These are phyloP conservation scores for Menura novaehollandiae DNA, from an alignment of 2,113 vertebrate genomes.

Conservation along the genomic window DNA sequence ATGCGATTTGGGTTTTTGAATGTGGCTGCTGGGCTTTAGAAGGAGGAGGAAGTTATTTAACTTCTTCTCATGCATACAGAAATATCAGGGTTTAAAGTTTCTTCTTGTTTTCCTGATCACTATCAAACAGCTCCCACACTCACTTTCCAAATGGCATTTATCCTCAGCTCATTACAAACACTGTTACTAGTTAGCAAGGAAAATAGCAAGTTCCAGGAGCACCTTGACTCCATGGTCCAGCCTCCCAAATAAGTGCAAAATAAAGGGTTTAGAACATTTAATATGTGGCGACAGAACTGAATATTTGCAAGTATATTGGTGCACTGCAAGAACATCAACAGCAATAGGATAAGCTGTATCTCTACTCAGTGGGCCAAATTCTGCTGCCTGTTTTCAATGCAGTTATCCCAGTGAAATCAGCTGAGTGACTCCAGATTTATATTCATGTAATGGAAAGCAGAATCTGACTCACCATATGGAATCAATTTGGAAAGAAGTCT, in stretches of 20 bases:
- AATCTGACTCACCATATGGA: conserved; percentile 48
- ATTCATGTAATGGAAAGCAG: conserved; percentile 49
- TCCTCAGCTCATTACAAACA: background rate
- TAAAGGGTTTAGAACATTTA: background rate
- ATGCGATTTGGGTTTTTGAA: background rate
- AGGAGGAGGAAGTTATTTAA: background rate
- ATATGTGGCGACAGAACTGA: conserved; percentile 1
- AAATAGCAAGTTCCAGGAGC: background rate
- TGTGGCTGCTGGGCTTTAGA: background rate
- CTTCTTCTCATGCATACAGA: background rate
- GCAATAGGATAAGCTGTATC: conserved; percentile 43
- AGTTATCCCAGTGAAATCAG: conserved; percentile 1
- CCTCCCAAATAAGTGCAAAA: conserved; percentile 1
- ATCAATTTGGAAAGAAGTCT: conserved; percentile 40
- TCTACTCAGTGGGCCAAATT: conserved; percentile 12
- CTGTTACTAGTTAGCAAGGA: background rate
- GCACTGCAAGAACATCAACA: conserved; percentile 43
- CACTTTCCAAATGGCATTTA: background rate
- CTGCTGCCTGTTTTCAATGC: conserved; percentile 42
- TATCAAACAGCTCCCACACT: background rate
- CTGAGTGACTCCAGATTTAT: conserved; percentile 57
- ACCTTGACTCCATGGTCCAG: background rate
- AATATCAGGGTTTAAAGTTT: background rate
- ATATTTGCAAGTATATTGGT: conserved; percentile 1
- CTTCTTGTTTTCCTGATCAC: background rate